Evolutionary conservation across 1,140 invertebrate species (phyloP), one percentile per base, ranked within the genome.

Genomic region (Lysiphlebus fabarum): DNA sequence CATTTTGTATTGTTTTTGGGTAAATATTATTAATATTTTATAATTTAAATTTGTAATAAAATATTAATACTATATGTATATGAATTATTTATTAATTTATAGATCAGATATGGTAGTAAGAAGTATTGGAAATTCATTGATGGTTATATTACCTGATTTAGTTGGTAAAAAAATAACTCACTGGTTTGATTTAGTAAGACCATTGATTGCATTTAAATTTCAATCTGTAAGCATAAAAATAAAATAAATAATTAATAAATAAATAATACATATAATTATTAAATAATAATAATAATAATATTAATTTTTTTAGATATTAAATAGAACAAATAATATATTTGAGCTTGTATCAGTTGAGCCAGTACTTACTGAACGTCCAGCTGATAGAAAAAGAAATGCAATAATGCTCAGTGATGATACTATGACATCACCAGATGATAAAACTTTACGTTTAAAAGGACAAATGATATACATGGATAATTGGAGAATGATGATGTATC

Each of bases 381-480:
- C 81, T 5, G 84, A 88, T 62, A 70, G 77, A 0, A 70, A 71
- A n/a, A 69, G 67, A 44, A 74, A 77, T 42, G 82, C 83, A 55
- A 60, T 87, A 9, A 68, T 86, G 26, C 64, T 87, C 0, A 86
- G 83, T 11, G 86, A 89, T 37, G 87, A 90, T 54, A 59, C 44
- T 36, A 76, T 83, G 7, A 83, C 82, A 58, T 62, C 77, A 67
- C 64, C 83, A 67, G 77, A 91, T 80, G 79, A 87, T 51, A 88
- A 87, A 69, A 88, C 89, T 50, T 76, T 95, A 1, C 76, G 90
- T 64, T 77, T 95, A 0, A 95, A 94, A 87, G 92, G 95, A 67
- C 95, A 98, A 84, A 98, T 99, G 95, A 90, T 98, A 68, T 96
- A 94, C 73, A 96, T 98, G 92, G 90, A 93, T 60, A 94, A 96